These are phyloP conservation scores for Echinometra lucunter DNA, from an alignment of 53 echinoderm and acorn worm species.

Conservation along the genomic window DNA sequence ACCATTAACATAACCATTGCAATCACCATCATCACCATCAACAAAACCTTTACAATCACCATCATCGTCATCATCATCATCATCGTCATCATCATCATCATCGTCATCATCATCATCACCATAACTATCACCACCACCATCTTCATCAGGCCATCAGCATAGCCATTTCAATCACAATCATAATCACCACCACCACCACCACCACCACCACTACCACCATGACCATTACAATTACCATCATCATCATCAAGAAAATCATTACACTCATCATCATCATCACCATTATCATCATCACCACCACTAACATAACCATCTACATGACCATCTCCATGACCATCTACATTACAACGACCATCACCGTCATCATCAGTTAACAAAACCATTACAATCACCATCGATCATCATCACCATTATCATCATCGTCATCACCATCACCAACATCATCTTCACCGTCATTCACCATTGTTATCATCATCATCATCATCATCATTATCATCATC, in stretches of 20 bases:
- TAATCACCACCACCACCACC: not conserved
- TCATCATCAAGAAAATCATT: not conserved
- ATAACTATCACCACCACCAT: not conserved
- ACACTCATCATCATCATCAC: constrained; percentile 8
- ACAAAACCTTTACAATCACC: not conserved
- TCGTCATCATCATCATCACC: not conserved
- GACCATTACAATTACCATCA: not conserved
- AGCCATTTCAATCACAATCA: not conserved
- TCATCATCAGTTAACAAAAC: not conserved
- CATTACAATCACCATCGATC: constrained; percentile 10
- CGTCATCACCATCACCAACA: not conserved
- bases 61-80: constrained; percentile 3
- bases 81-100: not conserved
- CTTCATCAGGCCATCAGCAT: no score
- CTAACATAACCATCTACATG: not conserved
- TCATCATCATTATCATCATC: not conserved
- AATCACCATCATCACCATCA: not conserved
- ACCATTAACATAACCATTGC: not conserved
- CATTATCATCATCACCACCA: not conserved
- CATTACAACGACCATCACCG: not conserved
- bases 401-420: not conserved
- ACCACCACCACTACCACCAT: not conserved
- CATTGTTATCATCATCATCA: constrained; percentile 2
- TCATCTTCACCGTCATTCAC: not conserved
- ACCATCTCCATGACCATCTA: not conserved